Conservation (phyloP, 2,888 invertebrate species). For the Cerceris ruficornis region DNA sequence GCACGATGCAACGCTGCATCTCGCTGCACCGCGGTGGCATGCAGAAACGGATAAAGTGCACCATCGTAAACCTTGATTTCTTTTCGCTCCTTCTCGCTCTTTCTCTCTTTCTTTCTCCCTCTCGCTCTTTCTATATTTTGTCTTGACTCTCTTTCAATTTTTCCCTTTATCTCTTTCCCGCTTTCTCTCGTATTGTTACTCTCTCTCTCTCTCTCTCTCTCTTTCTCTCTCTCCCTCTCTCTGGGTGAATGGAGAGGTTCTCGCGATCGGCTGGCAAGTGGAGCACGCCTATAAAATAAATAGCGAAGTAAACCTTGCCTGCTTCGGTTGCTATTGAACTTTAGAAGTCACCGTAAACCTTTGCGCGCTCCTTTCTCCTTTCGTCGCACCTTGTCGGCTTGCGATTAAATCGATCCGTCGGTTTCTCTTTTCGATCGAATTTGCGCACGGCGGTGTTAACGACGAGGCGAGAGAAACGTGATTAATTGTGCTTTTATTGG, state of each 20-base stretch:
- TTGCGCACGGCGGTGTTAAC: neutral
- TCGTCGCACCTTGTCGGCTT: conserved; percentile 39
- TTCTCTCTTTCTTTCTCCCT: neutral
- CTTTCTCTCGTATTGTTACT: neutral
- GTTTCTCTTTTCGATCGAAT: neutral
- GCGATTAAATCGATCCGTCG: conserved; percentile 39
- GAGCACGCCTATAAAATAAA: conserved; percentile 70
- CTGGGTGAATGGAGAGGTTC: conserved; percentile 47
- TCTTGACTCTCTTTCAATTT: neutral
- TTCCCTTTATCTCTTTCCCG: conserved; percentile 4
- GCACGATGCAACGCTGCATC: conserved; percentile 18
- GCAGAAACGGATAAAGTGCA: conserved; percentile 63
- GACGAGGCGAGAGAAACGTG: neutral
- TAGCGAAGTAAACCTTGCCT: conserved; percentile 56
- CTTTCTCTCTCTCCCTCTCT: conserved; percentile 4
- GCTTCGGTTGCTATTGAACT: conserved; percentile 68
- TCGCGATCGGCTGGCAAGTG: conserved; percentile 59
- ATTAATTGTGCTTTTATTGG: neutral
- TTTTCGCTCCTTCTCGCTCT: conserved; percentile 26
- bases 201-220: conserved; percentile 7
- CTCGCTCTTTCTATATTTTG: neutral
- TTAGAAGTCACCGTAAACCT: conserved; percentile 63
- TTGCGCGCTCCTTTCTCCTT: conserved; percentile 48
- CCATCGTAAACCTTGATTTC: conserved; percentile 63
- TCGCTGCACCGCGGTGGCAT: conserved; percentile 49